Conservation (phyloP, 2,888 invertebrate genomes). For the Stegana nigrithorax region DNA sequence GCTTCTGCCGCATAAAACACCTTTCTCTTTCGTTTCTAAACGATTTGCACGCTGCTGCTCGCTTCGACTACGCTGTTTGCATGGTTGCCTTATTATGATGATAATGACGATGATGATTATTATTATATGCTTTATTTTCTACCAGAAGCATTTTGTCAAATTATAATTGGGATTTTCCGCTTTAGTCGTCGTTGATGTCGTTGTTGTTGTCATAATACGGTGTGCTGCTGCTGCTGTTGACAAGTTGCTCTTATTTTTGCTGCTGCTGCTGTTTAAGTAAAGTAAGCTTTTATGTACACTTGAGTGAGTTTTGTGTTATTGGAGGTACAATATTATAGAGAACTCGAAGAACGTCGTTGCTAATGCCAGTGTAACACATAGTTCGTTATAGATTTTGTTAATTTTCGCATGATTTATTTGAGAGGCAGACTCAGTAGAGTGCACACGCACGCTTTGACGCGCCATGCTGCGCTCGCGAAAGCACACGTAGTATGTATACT, state of each 20-base stretch:
- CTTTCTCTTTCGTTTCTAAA: constrained; percentile 8
- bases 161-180: constrained; percentile 48
- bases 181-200: background rate
- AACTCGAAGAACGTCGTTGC: background rate
- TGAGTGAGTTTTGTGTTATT: constrained; percentile 12
- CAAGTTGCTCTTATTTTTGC: background rate
- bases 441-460: too few relatives aligned
- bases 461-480: background rate
- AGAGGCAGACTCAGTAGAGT: constrained; percentile 24
- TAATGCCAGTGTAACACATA: background rate
- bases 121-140: background rate
- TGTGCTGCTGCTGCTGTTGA: background rate
- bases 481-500: background rate
- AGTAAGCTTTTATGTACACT: constrained; percentile 11
- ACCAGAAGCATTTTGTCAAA: constrained; percentile 32
- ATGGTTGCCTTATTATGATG: too few relatives aligned
- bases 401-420: constrained; percentile 47
- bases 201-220: constrained; percentile 10
- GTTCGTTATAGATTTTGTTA: constrained; percentile 31
- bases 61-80: too few relatives aligned
- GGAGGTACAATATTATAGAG: too few relatives aligned
- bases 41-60: too few relatives aligned
- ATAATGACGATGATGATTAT: background rate
- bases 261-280: background rate
- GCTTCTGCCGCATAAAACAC: background rate